phyloP scores from a whole-genome alignment of 2,113 vertebrate species.

The Thymallus thymallus region DNA sequence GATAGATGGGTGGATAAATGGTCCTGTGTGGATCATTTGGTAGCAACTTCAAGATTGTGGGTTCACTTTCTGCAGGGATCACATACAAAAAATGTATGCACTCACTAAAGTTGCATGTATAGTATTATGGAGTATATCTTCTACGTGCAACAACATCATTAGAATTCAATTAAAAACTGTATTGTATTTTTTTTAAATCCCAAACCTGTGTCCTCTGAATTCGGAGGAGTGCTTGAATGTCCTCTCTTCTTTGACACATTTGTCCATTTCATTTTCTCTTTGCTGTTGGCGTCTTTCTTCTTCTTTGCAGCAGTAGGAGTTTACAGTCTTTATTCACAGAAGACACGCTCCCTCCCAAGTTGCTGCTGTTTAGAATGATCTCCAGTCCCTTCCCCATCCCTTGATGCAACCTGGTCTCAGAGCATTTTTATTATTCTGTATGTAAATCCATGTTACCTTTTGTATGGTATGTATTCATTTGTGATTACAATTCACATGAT shows the following conservation, averaged over 20 bases:
- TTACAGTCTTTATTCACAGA: constrained; percentile 1
- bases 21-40: no score
- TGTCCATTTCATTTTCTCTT: constrained; percentile 35
- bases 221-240: constrained; percentile 30
- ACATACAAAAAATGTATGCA: background rate
- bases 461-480: no score
- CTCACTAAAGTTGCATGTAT: background rate
- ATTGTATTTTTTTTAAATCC: no score
- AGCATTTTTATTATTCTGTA: no score
- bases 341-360: constrained; percentile 25
- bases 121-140: no score
- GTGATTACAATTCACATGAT: no score
- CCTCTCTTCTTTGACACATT: constrained; percentile 40
- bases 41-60: background rate
- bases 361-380: background rate
- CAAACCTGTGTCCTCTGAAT: constrained; percentile 56
- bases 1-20: no score
- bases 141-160: no score
- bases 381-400: background rate
- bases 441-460: no score
- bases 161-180: no score
- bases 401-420: no score
- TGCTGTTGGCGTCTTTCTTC: constrained; percentile 18
- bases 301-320: constrained; percentile 35
- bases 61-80: background rate